Evolutionary conservation across 2,113 vertebrate species (phyloP).

Genomic region (Zingel zingel): DNA sequence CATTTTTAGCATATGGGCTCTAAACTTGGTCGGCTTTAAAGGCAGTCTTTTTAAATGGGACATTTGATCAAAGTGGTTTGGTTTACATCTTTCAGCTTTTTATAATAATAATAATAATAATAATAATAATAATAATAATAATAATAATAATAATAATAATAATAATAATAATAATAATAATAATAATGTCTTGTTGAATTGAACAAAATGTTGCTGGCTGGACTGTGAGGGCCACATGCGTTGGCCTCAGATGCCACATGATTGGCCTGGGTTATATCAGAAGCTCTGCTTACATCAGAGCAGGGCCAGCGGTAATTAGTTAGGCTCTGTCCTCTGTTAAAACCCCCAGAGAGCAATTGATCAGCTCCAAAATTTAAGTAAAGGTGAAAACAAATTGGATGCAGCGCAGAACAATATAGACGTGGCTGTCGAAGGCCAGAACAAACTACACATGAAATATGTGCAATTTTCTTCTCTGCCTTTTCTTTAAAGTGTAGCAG

Average conservation of each 20-base stretch:
- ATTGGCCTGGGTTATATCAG: constrained; percentile 1
- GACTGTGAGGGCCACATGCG: neutral
- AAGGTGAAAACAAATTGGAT: constrained; percentile 5
- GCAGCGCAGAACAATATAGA: neutral
- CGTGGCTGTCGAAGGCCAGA: neutral
- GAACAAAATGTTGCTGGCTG: neutral
- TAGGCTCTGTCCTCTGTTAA: constrained; percentile 25
- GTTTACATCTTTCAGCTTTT: neutral
- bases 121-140: too few species aligned
- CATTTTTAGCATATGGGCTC: neutral
- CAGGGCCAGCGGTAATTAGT: constrained; percentile 48
- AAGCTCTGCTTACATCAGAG: constrained; percentile 28
- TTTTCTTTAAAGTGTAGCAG: too few species aligned
- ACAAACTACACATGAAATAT: too few species aligned
- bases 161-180: too few species aligned
- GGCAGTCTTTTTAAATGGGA: neutral
- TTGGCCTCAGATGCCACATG: neutral
- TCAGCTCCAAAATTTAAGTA: constrained; percentile 42
- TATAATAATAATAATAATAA: too few species aligned
- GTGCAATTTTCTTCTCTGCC: too few species aligned
- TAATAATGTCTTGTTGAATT: neutral
- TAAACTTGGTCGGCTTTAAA: neutral
- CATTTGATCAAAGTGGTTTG: constrained; percentile 5
- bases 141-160: too few species aligned
- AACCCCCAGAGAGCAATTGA: constrained; percentile 43